Conservation (phyloP, 2,888 invertebrate genomes). For the Leuctra nigra region DNA sequence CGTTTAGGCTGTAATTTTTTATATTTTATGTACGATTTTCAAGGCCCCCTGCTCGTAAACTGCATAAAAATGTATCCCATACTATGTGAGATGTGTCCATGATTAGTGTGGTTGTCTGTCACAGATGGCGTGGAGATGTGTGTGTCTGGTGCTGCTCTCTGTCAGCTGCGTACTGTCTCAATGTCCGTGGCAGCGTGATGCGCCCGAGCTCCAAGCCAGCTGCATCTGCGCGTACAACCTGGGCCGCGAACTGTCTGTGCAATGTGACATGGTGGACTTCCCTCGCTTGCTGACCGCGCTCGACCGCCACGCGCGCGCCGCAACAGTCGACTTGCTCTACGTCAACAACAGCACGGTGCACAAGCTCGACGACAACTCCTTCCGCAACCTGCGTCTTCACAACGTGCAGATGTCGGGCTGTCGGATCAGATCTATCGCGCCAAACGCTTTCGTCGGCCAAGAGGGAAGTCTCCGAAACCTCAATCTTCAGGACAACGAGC, state of each 20-base stretch:
- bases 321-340: slow-evolving; percentile 74
- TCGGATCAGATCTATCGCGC: slow-evolving; percentile 61
- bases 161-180: slow-evolving; percentile 44
- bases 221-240: slow-evolving; percentile 86
- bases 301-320: slow-evolving; percentile 58
- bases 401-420: slow-evolving; percentile 83
- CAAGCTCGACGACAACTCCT: slow-evolving; percentile 56
- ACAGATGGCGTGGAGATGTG: too few species aligned
- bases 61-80: too few species aligned
- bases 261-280: slow-evolving; percentile 86
- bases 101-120: too few species aligned
- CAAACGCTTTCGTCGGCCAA: slow-evolving; percentile 75
- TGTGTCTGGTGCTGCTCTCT: too few species aligned
- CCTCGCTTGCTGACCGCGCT: slow-evolving; percentile 63
- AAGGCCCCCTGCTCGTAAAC: too few species aligned
- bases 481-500: slow-evolving; percentile 71
- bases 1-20: too few species aligned
- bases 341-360: slow-evolving; percentile 80
- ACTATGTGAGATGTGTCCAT: too few species aligned
- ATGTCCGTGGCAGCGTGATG: slow-evolving; percentile 79
- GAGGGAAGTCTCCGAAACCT: slow-evolving; percentile 73
- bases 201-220: slow-evolving; percentile 61
- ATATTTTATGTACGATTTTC: too few species aligned
- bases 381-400: slow-evolving; percentile 63
- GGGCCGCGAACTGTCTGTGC: slow-evolving; percentile 77